Percentiles rank a stretch among this genome's conserved stretches.
These are phyloP conservation scores for Scolopax bukidnonensis DNA, from an alignment of 2,797 vertebrate genomes.

Conservation along the genomic window DNA sequence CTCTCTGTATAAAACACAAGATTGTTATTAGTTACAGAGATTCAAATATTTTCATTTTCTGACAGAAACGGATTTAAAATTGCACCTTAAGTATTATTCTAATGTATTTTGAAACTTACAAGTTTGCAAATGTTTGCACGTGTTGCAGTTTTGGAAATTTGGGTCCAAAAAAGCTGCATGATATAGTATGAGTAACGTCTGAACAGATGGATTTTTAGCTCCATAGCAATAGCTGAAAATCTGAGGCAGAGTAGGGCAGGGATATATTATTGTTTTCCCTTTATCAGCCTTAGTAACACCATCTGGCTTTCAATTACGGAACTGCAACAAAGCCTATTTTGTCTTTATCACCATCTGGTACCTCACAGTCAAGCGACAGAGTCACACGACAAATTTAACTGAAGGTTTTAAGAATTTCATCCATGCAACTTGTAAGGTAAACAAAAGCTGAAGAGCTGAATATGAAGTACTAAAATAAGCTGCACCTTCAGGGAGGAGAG, in stretches of 20 bases:
- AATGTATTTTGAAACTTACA: not conserved
- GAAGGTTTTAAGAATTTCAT: conserved; percentile 21
- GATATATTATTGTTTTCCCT: conserved; percentile 48
- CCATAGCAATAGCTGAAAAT: conserved; percentile 36
- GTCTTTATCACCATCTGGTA: conserved; percentile 64
- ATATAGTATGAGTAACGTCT: conserved; percentile 20
- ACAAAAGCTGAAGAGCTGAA: not conserved
- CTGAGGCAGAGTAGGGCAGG: not conserved
- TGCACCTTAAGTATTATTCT: not conserved
- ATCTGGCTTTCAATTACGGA: conserved; percentile 68
- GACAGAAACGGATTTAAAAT: not conserved
- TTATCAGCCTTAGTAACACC: conserved; percentile 69
- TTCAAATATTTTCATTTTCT: not conserved
- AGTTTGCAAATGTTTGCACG: not conserved
- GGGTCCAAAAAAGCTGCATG: not conserved
- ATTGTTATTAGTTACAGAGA: not conserved
- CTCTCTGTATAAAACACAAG: not conserved
- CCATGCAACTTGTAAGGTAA: not conserved
- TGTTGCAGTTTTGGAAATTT: not conserved
- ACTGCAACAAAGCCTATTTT: conserved; percentile 71
- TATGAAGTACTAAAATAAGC: not conserved
- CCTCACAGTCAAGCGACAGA: not conserved
- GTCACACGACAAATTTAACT: conserved; percentile 27
- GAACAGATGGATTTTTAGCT: conserved; percentile 52
- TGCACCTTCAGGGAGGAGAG: not conserved